phyloP scores from a whole-genome alignment of 1,140 invertebrate species.

The Brachionus rotundiformis region DNA sequence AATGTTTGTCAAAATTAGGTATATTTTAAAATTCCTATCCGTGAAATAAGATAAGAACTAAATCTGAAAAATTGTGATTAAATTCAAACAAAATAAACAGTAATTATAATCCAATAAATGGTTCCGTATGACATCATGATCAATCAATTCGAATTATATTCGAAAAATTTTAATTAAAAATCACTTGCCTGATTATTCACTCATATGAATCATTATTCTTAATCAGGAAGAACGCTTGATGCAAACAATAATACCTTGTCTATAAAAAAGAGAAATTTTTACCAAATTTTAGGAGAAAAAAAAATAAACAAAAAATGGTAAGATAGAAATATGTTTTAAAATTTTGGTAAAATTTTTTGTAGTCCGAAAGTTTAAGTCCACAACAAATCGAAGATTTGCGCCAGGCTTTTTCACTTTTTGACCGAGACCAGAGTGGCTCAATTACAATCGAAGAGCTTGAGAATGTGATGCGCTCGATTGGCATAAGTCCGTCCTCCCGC shows the following conservation, averaged over 20 bases:
- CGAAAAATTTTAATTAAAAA: constrained; percentile 7
- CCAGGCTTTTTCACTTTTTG: constrained; percentile 32
- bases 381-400: constrained; percentile 29
- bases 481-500: background rate
- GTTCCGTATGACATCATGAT: background rate
- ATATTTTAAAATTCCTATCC: background rate
- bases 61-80: background rate
- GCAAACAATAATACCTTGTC: background rate
- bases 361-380: constrained; percentile 25
- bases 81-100: background rate
- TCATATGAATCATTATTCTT: background rate
- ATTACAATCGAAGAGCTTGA: constrained; percentile 41
- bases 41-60: background rate
- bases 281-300: background rate
- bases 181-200: background rate
- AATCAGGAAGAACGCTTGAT: constrained; percentile 9
- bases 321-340: background rate
- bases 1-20: background rate
- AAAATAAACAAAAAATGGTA: background rate
- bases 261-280: background rate
- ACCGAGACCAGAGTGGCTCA: constrained; percentile 26
- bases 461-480: constrained; percentile 49
- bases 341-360: background rate
- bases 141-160: background rate
- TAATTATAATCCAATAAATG: background rate